Evolutionary conservation across 2,888 invertebrate genomes (phyloP).

Genomic region (Xylota sylvarum): DNA sequence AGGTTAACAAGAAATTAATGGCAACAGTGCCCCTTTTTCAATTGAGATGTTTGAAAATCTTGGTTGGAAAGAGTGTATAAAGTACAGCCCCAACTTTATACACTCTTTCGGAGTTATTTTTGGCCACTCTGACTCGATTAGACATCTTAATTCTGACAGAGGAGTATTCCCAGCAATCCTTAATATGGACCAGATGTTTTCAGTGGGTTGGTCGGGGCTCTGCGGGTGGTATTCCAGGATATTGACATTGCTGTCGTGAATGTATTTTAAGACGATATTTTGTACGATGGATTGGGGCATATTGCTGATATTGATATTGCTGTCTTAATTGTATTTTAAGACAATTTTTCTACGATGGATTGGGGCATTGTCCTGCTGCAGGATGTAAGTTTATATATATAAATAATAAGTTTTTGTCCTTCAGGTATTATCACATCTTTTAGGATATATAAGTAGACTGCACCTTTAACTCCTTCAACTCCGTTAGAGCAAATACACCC

Average conservation of each 20-base stretch:
- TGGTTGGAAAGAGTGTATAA: not conserved
- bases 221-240: not conserved
- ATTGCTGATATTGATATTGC: no score
- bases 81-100: no score
- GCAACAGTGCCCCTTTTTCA: not conserved
- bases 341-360: no score
- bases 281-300: no score
- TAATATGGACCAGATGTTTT: slow-evolving; percentile 4
- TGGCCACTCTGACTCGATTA: slow-evolving; percentile 5
- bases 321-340: no score
- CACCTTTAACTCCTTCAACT: not conserved
- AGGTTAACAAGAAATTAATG: not conserved
- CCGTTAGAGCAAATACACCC: not conserved
- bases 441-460: slow-evolving; percentile 1
- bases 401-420: not conserved
- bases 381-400: no score
- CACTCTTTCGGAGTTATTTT: not conserved
- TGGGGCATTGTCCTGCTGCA: no score
- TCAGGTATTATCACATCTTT: slow-evolving; percentile 1
- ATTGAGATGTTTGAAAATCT: not conserved
- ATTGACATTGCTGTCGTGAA: not conserved
- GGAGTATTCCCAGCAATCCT: not conserved
- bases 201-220: not conserved
- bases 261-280: not conserved
- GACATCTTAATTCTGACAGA: slow-evolving; percentile 2